A percentile compares a stretch with the other conserved stretches of the same genome.
These are phyloP conservation scores for Columba guinea DNA, from an alignment of 2,797 vertebrate genomes.

Conservation along the genomic window DNA sequence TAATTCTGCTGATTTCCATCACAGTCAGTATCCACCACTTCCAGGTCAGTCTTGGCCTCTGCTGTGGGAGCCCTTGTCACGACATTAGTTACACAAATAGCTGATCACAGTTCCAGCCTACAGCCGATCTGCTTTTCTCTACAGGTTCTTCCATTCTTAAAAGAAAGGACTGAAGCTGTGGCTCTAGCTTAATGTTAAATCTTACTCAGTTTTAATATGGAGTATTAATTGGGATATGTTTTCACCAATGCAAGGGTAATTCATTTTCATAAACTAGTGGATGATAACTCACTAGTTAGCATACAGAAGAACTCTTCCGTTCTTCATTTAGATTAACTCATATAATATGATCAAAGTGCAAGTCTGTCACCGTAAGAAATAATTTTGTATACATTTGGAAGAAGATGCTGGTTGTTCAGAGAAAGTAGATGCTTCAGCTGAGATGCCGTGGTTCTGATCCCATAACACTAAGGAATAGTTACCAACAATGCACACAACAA, in stretches of 20 bases:
- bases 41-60: neutral
- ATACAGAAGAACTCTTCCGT: neutral
- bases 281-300: neutral
- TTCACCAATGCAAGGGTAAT: neutral
- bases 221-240: conserved; percentile 10
- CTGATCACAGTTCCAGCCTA: neutral
- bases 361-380: conserved; percentile 61
- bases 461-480: conserved; percentile 23
- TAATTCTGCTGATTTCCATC: neutral
- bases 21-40: neutral
- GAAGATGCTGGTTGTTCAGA: conserved; percentile 36
- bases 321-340: conserved; percentile 24
- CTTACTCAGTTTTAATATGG: neutral
- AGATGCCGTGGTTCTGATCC: conserved; percentile 47
- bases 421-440: neutral
- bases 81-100: neutral
- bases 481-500: neutral
- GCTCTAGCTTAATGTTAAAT: neutral
- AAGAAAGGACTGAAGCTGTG: neutral
- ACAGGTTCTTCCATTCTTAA: neutral
- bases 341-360: conserved; percentile 31
- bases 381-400: conserved; percentile 44
- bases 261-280: conserved; percentile 13
- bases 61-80: neutral
- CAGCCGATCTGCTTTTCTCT: neutral